Evolutionary conservation across 2,888 invertebrate genomes (phyloP), one percentile per base, ranked within the genome.

Genomic region (Morinoia aosen): DNA sequence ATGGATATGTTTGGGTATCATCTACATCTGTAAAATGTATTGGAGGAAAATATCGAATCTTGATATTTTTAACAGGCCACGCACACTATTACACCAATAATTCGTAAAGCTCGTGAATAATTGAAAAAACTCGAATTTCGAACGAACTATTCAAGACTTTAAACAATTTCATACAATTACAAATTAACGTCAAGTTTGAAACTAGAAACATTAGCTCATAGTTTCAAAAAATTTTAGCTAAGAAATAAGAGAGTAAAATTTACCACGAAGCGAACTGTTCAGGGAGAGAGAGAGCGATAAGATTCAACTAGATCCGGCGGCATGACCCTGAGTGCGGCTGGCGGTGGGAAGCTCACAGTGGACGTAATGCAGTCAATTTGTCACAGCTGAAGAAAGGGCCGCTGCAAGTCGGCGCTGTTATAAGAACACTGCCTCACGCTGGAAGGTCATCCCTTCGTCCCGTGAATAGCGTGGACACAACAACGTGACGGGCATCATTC

Each of bases 361-460:
- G 76, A 76, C 76, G 76, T 76, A 76, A 19, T 76, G 76, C 76
- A 76, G 76, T 76, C 76, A 76, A 76, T 76, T 76, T 33, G 76
- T 76, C 76, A 76, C 76, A 76, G 76, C 76, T 33, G 76, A 76
- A 76, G 76, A 76, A 76, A 76, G 76, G 33, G 76, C 25, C 25
- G 25, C 76, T 25, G 76, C 19, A 76, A 76, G 76, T 76, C 76
- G 33, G 76, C 33, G 76, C 33, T 25, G 76, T 76, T 76, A 76
- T 16, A 19, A 76, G 76, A 76, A 76, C 33, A 76, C 25, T 76
- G 33, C 76, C 76, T 76, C 25, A 33, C 76, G 2, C 76, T 76
- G 76, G 76, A 76, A 76, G 76, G 76, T 19, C 76, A 76, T 76
- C 76, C 16, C 25, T 76, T 76, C 8, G 19, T 10, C 76, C 33